Base-by-base conservation (phyloP, 2,888 invertebrate species). In the Auanema sp. region DNA sequence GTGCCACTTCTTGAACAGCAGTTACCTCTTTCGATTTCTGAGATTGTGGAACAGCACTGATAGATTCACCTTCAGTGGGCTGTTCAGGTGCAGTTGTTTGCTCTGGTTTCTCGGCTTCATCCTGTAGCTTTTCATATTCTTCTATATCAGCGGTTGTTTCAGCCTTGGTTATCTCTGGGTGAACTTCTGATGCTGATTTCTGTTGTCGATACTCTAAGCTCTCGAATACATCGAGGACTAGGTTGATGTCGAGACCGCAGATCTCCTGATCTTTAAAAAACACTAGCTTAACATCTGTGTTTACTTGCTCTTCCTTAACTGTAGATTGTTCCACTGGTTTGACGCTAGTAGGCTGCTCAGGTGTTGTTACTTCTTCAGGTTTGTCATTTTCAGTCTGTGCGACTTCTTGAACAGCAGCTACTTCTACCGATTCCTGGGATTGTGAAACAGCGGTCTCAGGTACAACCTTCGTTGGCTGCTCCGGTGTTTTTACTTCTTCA, bases 251-350 rank as follows among this genome's bases (percentile, higher is more conserved):
- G n/a, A n/a, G n/a, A n/a, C n/a, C n/a, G n/a, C n/a, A n/a, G n/a
- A n/a, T n/a, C n/a, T n/a, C n/a, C n/a, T n/a, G n/a, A n/a, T n/a
- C n/a, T n/a, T n/a, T n/a, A n/a, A n/a, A n/a, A n/a, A n/a, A n/a
- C n/a, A n/a, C 12, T 2, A 10, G 5, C 24, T 57, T 47, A 41
- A 14, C 21, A 25, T 25, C 6, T 8, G n/a, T 24, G 55, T 63
- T 42, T 24, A 49, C 64, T 24, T 42, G 25, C 23, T 60, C 53
- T 41, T 63, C 57, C 42, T 66, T 53, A 43, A 52, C 58, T 40
- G 53, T 53, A 14, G 44, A 50, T n/a, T n/a, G n/a, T n/a, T n/a
- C n/a, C n/a, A n/a, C n/a, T 21, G 60, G 41, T 8, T 14, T 53
- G 16, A 40, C 57, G 12, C 23, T 51, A n/a, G 49, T 21, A 40